Evolutionary conservation across 2,888 invertebrate species (phyloP), one percentile per base, ranked within the genome.

Genomic region (Bibio marci): DNA sequence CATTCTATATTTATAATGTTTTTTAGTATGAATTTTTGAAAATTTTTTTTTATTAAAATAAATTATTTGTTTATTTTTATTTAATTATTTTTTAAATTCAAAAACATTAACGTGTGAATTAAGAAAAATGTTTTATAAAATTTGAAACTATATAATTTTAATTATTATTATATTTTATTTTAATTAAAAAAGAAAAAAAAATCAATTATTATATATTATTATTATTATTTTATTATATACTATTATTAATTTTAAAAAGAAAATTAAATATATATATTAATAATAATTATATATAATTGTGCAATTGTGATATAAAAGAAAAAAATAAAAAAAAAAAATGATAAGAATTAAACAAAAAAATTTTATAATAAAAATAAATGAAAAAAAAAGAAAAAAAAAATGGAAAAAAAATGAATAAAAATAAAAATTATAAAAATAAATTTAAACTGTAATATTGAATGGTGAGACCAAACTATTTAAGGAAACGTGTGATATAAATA

Each of bases 381-480:
- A 22, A 22, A 22, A 4, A 22, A 22, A 6, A 6, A 22, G 8
- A 22, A 22, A 22, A 22, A 22, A 6, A 22, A 22, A 6, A 6
- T 22, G 8, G 8, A 22, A 22, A 22, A 22, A 22, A 22, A 22
- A 22, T 6, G 8, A 22, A 6, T 22, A 25, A 25, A 35, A 25
- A 18, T 18, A 18, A 25, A 25, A 35, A 35, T 3, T 25, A 19
- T 35, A 18, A 19, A 13, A 35, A 35, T n/a, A 35, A 25, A 25
- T 13, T 25, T 35, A 35, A 35, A n/a, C 35, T 35, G 35, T 35
- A 35, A 35, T 35, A 35, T 22, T 35, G 35, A 35, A 35, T 35
- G 35, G 35, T 35, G 35, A 35, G 35, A 35, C 35, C 35, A 35
- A 35, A 35, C 35, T 35, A 35, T 13, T 7, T 35, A 35, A 35